Evolutionary conservation across 1,140 invertebrate species (phyloP).

Genomic region (Druon quercuslanigerum): DNA sequence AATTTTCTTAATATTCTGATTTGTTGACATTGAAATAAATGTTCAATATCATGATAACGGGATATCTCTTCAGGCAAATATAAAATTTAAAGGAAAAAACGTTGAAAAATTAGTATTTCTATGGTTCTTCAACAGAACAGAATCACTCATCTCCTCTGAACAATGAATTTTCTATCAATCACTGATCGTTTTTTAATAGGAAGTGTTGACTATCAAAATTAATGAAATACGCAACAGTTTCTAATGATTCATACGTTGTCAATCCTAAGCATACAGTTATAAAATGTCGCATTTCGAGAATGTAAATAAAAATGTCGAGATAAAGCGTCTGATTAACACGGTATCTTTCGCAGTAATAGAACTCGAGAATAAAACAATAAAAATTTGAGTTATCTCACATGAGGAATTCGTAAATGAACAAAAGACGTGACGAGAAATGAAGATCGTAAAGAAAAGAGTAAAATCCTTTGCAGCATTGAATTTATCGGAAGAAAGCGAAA

Average conservation of each 20-base stretch:
- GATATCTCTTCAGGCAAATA: too few relatives aligned
- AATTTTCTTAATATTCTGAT: too few relatives aligned
- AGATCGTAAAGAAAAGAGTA: not conserved
- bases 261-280: not conserved
- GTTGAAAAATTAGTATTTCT: too few relatives aligned
- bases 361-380: not conserved
- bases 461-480: not conserved
- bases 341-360: constrained; percentile 4
- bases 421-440: not conserved
- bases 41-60: too few relatives aligned
- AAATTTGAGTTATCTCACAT: constrained; percentile 12
- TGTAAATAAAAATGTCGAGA: not conserved
- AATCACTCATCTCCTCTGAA: too few relatives aligned
- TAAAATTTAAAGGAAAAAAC: too few relatives aligned
- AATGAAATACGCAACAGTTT: not conserved
- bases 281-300: constrained; percentile 7
- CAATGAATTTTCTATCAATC: not conserved
- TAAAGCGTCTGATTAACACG: not conserved
- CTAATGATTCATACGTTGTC: not conserved
- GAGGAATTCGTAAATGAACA: not conserved
- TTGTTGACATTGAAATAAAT: too few relatives aligned
- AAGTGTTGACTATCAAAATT: not conserved
- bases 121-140: too few relatives aligned
- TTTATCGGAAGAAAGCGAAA: not conserved
- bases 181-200: not conserved